A percentile compares a stretch with the other conserved stretches of the same genome.
Conservation (phyloP, 2,113 vertebrate genomes). For the Gnathonemus longibarbis region DNA sequence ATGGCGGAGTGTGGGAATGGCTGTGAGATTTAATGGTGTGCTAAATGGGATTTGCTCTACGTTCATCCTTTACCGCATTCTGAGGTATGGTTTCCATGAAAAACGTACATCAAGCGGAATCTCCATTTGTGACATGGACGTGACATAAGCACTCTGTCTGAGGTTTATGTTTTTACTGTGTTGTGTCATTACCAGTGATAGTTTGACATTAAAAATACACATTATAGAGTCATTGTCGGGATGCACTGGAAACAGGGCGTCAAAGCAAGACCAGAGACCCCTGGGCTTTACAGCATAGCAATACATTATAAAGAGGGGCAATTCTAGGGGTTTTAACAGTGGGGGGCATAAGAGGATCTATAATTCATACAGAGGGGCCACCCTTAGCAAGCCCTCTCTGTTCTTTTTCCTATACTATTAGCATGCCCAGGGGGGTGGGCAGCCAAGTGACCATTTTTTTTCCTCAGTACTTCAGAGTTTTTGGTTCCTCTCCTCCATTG, state of each 20-base stretch:
- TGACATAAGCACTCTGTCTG: background rate
- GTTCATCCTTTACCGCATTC: background rate
- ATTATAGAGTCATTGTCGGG: background rate
- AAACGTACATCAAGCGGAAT: background rate
- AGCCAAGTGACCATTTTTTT: background rate
- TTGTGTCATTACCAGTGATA: background rate
- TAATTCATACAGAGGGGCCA: background rate
- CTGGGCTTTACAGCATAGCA: background rate
- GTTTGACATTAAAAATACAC: background rate
- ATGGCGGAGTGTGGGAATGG: background rate
- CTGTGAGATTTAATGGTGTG: constrained; percentile 4
- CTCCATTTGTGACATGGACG: background rate
- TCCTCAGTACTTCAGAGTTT: background rate
- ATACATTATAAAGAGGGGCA: background rate
- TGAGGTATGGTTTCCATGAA: background rate
- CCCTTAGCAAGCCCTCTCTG: background rate
- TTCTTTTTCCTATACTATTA: background rate
- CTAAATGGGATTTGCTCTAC: background rate
- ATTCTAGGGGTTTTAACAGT: background rate
- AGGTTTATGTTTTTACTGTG: background rate
- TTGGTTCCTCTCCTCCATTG: background rate
- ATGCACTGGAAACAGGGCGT: background rate
- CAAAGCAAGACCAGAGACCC: background rate
- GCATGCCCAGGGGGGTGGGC: background rate
- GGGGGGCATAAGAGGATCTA: background rate